Evolutionary conservation across 2,888 invertebrate genomes (phyloP), one percentile per base, ranked within the genome.

Genomic region (Tenthredo distinguenda): DNA sequence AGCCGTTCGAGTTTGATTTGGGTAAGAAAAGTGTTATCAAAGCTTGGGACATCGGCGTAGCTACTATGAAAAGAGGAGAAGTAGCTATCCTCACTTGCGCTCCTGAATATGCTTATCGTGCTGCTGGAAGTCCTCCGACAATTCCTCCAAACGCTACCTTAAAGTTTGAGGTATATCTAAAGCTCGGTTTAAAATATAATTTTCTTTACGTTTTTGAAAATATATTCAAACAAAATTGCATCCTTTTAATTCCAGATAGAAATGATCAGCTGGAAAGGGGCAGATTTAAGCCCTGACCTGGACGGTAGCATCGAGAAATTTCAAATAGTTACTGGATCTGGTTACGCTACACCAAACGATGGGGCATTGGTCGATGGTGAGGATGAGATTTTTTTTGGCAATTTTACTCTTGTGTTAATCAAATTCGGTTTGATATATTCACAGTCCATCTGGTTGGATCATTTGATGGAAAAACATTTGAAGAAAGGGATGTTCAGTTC

Each of bases 21-120:
- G 98, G 98, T 87, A 96, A 96, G 96, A 97, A 96, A 0, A 94
- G 94, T 83, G 98, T 99, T 0, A 99, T 99, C 87, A 97, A 97
- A 94, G 98, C 97, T 94, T 99, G 99, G 97, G 99, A 99, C 91
- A 95, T 98, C 88, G 99, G 98, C 43, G 97, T 99, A 21, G 97
- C 97, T 0, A 97, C 98, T 0, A 99, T 99, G 99, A 97, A 97
- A 93, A 96, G 96, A 89, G 98, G 98, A 0, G 99, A 99, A 94
- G 95, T 97, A 83, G 97, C 98, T 77, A 94, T 96, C 84, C 94
- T 99, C 81, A 97, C 97, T 0, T 98, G 99, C 94, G 96, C 96
- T 82, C 95, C 99, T 0, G 96, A 98, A 86, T 99, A 98, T 94
- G 99, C 98, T 0, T 99, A 99, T 91, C 99, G 99, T 6, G 95